phyloP scores from a whole-genome alignment of 2,888 invertebrate genomes.

The Eristalinus aeneus region DNA sequence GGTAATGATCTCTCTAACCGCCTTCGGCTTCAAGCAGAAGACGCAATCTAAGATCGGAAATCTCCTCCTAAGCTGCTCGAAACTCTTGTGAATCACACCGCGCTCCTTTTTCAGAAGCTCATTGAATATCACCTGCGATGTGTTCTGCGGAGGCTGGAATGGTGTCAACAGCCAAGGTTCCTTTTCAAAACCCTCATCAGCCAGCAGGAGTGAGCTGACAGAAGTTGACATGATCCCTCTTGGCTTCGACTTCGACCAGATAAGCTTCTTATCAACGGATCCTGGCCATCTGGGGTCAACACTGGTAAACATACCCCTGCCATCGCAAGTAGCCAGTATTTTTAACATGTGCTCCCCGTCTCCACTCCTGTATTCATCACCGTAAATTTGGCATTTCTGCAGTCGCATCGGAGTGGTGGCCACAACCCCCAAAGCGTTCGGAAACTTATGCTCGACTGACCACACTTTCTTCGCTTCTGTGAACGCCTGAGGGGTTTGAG shows the following conservation, averaged over 20 bases:
- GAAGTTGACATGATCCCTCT: neutral
- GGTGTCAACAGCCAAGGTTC: constrained; percentile 20
- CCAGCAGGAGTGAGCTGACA: neutral
- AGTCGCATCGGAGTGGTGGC: constrained; percentile 5
- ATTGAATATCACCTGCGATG: neutral
- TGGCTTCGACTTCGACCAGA: constrained; percentile 4
- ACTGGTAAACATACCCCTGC: constrained; percentile 1
- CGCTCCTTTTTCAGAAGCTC: constrained; percentile 5
- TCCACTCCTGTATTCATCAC: neutral
- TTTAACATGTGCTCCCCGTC: neutral
- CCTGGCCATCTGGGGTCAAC: constrained; percentile 28
- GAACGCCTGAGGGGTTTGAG: neutral
- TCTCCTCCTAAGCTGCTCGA: neutral
- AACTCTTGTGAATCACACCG: neutral
- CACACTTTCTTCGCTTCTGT: neutral
- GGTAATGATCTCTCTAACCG: neutral
- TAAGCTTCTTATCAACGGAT: neutral
- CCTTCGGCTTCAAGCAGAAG: neutral
- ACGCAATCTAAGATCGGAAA: neutral
- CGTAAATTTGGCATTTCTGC: constrained; percentile 1
- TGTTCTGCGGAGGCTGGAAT: neutral
- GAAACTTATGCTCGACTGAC: neutral
- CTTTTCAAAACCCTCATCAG: constrained; percentile 20
- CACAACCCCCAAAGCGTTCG: constrained; percentile 10
- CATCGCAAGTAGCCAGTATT: constrained; percentile 14